phyloP scores from a whole-genome alignment of 2,797 vertebrate genomes.

The Anomalospiza imberbis region DNA sequence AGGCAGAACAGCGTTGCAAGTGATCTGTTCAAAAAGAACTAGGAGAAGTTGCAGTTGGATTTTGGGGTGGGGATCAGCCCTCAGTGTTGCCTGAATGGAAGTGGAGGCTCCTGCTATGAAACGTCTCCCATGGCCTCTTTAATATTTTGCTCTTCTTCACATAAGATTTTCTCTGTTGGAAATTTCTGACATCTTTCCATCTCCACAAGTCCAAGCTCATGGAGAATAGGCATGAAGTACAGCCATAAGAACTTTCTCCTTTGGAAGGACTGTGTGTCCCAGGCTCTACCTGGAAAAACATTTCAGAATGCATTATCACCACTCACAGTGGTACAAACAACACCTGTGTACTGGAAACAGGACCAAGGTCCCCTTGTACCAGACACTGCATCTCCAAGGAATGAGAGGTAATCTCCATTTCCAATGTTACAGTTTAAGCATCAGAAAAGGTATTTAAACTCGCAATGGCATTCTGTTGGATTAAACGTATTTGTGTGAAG shows the following conservation, averaged over 20 bases:
- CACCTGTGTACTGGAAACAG: fast-evolving
- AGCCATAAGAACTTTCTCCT: neutral
- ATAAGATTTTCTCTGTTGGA: neutral
- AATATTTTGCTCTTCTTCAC: neutral
- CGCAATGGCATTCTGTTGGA: neutral
- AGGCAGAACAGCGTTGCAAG: neutral
- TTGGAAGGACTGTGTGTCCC: neutral
- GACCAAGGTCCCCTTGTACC: neutral
- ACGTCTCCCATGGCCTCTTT: neutral
- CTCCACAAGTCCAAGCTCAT: neutral
- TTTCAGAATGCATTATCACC: neutral
- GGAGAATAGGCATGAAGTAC: neutral
- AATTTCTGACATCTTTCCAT: neutral
- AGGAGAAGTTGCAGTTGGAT: neutral
- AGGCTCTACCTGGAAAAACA: neutral
- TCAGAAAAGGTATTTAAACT: neutral
- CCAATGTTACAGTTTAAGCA: neutral
- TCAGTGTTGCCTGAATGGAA: neutral
- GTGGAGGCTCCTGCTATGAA: neutral
- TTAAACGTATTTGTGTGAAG: neutral
- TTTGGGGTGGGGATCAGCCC: neutral
- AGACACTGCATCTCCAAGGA: neutral
- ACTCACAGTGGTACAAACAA: neutral
- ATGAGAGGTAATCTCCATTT: neutral
- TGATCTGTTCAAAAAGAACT: neutral